Base-by-base conservation (phyloP, 2,797 vertebrate genomes). In the Galaxias olidus region DNA sequence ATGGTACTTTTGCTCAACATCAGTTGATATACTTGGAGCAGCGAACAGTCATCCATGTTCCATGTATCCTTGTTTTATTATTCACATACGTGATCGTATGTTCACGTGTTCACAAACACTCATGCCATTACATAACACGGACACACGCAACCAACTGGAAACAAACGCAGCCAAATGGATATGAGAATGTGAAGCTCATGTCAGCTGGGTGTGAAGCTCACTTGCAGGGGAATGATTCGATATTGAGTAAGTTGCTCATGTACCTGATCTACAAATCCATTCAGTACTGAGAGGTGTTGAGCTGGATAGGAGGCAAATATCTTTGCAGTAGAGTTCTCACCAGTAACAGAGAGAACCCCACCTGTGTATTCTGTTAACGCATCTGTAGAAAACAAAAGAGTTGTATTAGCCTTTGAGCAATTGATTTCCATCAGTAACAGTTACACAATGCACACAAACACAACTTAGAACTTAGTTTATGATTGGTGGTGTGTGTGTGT, bases 261-360 rank as follows among this genome's bases (percentile, higher is more conserved):
- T 84, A 98, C 98, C 92, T 99, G 96, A 84, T 99, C 98, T 80
- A 91, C 86, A 84, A 99, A 94, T 65, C 95, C 98, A 53, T 96
- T 97, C 1, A 88, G 4, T 55, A 93, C 66, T 10, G 96, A 96
- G 12, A 99, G 91, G 73, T 95, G 91, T 0, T 93, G 88, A 46
- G 90, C 78, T 53, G 98, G 98, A 60, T 98, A 99, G 1, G 95
- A 96, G 51, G 97, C 96, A 77, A 98, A 99, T 78, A 99, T 98
- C 1, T 90, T 91, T 11, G 98, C 98, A 4, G 97, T 98, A 70
- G 95, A 94, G 1, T 97, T 98, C 65, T 82, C 87, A 72, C 98
- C 98, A 30, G 83, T 89, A 14, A 96, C 91, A 47, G 72, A 61
- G 59, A 96, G 66, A 52, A 86, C 81, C 71, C 96, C 96, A 0